A percentile compares a stretch with the other conserved stretches of the same genome.
These are phyloP conservation scores for Gadopsis bispinosus DNA, from an alignment of 2,797 vertebrate species.

Conservation along the genomic window DNA sequence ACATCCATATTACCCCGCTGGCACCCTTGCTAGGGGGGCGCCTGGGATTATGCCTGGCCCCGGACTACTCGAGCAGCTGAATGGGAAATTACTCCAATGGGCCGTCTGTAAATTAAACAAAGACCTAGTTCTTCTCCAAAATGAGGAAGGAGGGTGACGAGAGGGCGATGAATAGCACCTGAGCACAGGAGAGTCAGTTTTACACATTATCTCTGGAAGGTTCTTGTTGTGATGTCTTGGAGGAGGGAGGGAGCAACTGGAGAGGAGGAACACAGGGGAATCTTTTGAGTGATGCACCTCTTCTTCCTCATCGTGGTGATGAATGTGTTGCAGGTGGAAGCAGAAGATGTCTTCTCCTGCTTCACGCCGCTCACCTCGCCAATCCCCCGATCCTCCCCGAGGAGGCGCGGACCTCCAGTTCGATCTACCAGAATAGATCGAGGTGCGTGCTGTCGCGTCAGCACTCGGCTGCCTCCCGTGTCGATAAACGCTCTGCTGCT, in stretches of 20 bases:
- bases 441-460: constrained; percentile 40
- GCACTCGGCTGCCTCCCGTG: constrained; percentile 47
- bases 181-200: constrained; percentile 34
- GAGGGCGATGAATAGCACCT: constrained; percentile 57
- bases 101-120: constrained; percentile 72
- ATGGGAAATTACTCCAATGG: constrained; percentile 64
- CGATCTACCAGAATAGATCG: constrained; percentile 47
- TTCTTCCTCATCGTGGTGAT: constrained; percentile 36
- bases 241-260: background rate
- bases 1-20: constrained; percentile 83
- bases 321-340: constrained; percentile 62
- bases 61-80: constrained; percentile 48
- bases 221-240: constrained; percentile 30
- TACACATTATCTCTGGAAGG: constrained; percentile 37
- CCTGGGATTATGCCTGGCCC: constrained; percentile 65
- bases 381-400: background rate
- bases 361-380: constrained; percentile 27
- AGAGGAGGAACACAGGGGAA: constrained; percentile 26
- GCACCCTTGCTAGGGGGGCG: constrained; percentile 75
- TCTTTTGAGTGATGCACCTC: constrained; percentile 54
- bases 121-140: constrained; percentile 68
- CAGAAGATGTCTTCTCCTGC: constrained; percentile 24
- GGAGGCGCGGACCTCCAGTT: constrained; percentile 48
- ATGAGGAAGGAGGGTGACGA: constrained; percentile 29
- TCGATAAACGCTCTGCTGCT: constrained; percentile 40